Percentiles rank a stretch among this genome's conserved stretches.
phyloP scores from a whole-genome alignment of 2,113 vertebrate species.

The Lagopus muta region DNA sequence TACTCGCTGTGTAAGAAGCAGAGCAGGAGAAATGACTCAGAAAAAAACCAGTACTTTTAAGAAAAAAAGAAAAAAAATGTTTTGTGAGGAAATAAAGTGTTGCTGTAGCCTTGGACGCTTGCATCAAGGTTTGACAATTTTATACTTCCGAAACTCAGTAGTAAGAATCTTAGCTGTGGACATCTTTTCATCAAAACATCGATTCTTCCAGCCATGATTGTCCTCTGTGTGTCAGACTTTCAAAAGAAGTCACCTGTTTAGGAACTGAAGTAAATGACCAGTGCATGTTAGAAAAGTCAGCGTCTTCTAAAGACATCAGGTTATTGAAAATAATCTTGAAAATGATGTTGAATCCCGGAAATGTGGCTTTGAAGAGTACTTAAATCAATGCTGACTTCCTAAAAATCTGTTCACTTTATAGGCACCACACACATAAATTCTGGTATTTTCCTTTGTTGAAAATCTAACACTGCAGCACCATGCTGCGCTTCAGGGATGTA shows the following conservation, averaged over 20 bases:
- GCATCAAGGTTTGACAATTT: neutral
- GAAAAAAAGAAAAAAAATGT: neutral
- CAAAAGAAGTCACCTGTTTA: neutral
- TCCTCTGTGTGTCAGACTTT: neutral
- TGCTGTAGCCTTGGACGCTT: neutral
- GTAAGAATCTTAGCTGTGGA: fast-evolving
- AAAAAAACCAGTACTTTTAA: neutral
- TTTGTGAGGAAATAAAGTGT: neutral
- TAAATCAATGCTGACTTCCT: neutral
- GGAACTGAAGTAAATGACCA: neutral
- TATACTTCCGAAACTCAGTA: neutral
- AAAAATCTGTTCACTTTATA: neutral
- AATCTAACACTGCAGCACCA: neutral
- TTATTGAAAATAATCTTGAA: neutral
- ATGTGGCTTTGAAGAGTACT: neutral
- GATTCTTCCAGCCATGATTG: neutral
- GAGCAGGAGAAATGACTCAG: neutral
- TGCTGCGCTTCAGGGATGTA: neutral
- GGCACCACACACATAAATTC: neutral
- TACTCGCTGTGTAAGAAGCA: neutral
- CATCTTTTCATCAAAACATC: neutral
- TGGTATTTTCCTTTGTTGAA: neutral
- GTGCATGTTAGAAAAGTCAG: neutral
- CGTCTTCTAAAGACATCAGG: neutral
- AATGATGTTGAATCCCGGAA: neutral